A percentile compares a stretch with the other conserved stretches of the same genome.
Conservation (phyloP, 92 coral and sea anemone species). For the Heteractis magnifica region DNA sequence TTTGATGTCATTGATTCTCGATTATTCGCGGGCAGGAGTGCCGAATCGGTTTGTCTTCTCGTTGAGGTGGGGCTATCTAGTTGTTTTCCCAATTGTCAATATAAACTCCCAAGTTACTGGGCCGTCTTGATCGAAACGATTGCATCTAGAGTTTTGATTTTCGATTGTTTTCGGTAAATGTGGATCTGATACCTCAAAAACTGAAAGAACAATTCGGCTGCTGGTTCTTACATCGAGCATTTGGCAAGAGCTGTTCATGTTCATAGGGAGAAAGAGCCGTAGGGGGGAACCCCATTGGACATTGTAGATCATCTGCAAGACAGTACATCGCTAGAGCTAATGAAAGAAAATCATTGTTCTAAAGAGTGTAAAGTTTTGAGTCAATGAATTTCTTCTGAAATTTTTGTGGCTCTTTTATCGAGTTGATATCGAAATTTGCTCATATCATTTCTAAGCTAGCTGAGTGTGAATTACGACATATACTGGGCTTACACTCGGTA, state of each 20-base stretch:
- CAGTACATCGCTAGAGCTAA: neutral
- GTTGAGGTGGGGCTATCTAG: constrained; percentile 41
- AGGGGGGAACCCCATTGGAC: constrained; percentile 33
- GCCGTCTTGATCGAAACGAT: constrained; percentile 18
- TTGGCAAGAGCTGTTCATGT: constrained; percentile 34
- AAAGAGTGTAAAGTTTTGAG: neutral
- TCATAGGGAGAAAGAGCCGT: constrained; percentile 29
- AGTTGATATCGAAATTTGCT: constrained; percentile 17
- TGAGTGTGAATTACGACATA: constrained; percentile 37
- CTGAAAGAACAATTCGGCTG: constrained; percentile 21
- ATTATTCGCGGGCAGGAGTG: constrained; percentile 34
- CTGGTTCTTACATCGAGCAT: constrained; percentile 18
- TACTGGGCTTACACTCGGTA: constrained; percentile 29
- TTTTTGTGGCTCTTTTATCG: neutral
- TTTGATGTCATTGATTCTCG: constrained; percentile 1
- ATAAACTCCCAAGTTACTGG: constrained; percentile 14
- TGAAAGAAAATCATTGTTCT: neutral
- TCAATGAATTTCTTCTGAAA: neutral
- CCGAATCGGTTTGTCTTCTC: constrained; percentile 22
- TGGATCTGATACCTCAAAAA: constrained; percentile 42
- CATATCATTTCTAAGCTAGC: constrained; percentile 6
- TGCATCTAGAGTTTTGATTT: constrained; percentile 58
- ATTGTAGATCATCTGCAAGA: neutral
- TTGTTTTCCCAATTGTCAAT: constrained; percentile 3
- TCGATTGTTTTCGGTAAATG: constrained; percentile 58